Percentiles rank a stretch among this genome's conserved stretches.
These are phyloP conservation scores for Platycercus adscitus DNA, from an alignment of 2,113 vertebrate species.

Conservation along the genomic window DNA sequence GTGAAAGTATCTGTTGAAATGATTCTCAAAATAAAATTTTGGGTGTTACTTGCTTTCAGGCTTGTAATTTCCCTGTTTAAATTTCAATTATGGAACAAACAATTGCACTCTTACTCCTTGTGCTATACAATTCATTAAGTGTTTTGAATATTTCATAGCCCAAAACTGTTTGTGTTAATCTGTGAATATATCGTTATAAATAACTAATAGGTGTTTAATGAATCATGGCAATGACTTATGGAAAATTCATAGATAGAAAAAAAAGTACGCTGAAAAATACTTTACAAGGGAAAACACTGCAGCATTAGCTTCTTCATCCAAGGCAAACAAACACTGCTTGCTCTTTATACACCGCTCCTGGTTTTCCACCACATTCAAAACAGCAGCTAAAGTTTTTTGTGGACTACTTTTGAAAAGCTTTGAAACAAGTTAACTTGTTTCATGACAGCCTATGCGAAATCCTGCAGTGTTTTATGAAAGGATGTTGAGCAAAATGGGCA, in stretches of 20 bases:
- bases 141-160: conserved; percentile 57
- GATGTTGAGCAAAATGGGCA: background rate
- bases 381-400: background rate
- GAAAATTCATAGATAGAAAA: background rate
- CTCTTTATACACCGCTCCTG: background rate
- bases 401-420: background rate
- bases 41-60: background rate
- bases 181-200: conserved; percentile 52
- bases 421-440: background rate
- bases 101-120: background rate
- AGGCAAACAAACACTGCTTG: background rate
- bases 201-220: conserved; percentile 60
- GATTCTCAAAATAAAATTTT: background rate
- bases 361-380: background rate
- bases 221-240: background rate
- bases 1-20: background rate
- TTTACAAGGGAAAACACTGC: background rate
- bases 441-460: accelerated
- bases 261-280: background rate
- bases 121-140: conserved; percentile 25
- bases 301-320: background rate
- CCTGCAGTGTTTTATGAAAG: background rate
- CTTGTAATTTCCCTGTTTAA: conserved; percentile 58
- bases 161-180: conserved; percentile 39
- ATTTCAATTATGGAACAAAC: conserved; percentile 64